Evolutionary conservation across 2,797 vertebrate genomes (phyloP).

Genomic region (Lepidocolaptes lacrymiger): DNA sequence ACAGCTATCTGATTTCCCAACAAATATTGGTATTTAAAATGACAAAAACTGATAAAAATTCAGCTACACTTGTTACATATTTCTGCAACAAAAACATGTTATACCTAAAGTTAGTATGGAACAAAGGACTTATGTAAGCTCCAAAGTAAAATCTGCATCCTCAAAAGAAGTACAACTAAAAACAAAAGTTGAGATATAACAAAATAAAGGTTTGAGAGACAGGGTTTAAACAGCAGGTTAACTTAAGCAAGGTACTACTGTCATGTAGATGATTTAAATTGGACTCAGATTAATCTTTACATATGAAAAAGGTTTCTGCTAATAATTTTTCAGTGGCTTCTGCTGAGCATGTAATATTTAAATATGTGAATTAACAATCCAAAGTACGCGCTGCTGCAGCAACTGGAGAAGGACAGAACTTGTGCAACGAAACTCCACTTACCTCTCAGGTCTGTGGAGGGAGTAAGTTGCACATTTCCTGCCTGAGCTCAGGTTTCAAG

Average conservation of each 20-base stretch:
- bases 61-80: not conserved
- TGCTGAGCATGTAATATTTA: not conserved
- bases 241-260: not conserved
- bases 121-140: not conserved
- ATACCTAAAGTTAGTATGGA: not conserved
- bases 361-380: not conserved
- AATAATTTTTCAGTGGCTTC: not conserved
- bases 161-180: not conserved
- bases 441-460: constrained; percentile 23
- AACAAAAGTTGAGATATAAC: not conserved
- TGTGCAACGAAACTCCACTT: not conserved
- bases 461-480: not conserved
- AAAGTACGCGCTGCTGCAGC: not conserved
- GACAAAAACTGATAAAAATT: not conserved
- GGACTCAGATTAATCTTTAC: not conserved
- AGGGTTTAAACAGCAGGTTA: not conserved
- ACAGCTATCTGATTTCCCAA: not conserved
- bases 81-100: not conserved
- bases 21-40: not conserved
- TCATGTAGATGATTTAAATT: not conserved
- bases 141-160: not conserved
- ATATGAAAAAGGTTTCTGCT: not conserved
- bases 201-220: not conserved
- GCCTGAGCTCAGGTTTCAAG: constrained; percentile 50
- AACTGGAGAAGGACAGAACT: constrained; percentile 30